phyloP scores from a whole-genome alignment of 2,113 vertebrate species.

The Gadus chalcogrammus region DNA sequence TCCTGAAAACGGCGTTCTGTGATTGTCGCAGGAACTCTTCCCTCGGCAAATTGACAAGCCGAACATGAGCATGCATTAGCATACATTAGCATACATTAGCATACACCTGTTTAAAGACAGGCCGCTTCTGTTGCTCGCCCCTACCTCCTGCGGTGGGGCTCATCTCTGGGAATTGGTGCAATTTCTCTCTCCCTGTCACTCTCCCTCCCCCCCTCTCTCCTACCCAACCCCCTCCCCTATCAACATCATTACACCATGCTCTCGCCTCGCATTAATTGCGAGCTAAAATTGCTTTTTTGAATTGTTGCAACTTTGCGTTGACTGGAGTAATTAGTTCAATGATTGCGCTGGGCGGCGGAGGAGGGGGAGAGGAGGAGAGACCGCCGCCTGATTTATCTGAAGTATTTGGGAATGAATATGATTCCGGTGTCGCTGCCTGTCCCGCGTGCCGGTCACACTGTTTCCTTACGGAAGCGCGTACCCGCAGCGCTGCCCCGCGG shows the following conservation, averaged over 20 bases:
- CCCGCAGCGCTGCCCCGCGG: background rate
- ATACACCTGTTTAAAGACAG: no score
- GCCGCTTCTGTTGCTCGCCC: no score
- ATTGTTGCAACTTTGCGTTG: constrained; percentile 26
- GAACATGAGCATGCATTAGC: no score
- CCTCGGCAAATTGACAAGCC: no score
- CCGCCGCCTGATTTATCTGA: background rate
- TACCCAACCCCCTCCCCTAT: no score
- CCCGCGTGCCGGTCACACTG: background rate
- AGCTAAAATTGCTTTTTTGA: constrained; percentile 19
- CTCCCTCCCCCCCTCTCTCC: background rate
- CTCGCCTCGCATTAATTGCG: constrained; percentile 19
- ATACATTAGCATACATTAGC: no score
- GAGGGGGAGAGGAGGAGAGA: background rate
- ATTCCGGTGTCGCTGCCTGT: background rate
- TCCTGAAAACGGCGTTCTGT: no score
- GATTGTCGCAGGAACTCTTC: no score
- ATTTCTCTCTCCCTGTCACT: background rate
- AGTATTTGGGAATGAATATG: background rate
- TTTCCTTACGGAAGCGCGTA: background rate
- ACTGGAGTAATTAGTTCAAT: constrained; percentile 27
- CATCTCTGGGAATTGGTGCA: no score
- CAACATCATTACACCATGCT: no score
- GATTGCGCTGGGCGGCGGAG: constrained; percentile 14
- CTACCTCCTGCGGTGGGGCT: no score